Evolutionary conservation across 1,140 invertebrate genomes (phyloP), one percentile per base, ranked within the genome.

Genomic region (Dinothrombium tinctorium): DNA sequence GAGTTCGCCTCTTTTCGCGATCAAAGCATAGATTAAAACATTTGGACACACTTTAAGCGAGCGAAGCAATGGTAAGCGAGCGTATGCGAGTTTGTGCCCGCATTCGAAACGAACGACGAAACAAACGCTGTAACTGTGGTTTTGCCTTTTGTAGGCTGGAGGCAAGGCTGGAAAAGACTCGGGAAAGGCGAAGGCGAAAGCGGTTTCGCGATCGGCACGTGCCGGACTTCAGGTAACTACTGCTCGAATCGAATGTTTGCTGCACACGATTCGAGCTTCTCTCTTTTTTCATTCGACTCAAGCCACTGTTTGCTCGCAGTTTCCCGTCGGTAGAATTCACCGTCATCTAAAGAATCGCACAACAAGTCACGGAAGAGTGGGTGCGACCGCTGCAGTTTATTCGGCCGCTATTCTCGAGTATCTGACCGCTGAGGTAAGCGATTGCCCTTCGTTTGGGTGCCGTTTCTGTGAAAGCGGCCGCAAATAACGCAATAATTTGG

Each of bases 101-200:
- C n/a, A n/a, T n/a, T n/a, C n/a, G n/a, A n/a, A n/a, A n/a, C n/a
- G n/a, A n/a, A n/a, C n/a, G n/a, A n/a, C n/a, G n/a, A n/a, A n/a
- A n/a, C n/a, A n/a, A n/a, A n/a, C n/a, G n/a, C n/a, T n/a, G n/a
- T n/a, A n/a, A n/a, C n/a, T n/a, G n/a, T n/a, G n/a, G n/a, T n/a
- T n/a, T n/a, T n/a, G n/a, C n/a, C 17, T 4, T 21, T 33, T 11
- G 2, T 49, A 62, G 89, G 86, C 87, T 72, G 89, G 87, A 57
- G 90, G 90, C 57, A 98, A 98, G 78, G 89, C 90, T 63, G 90
- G 90, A 55, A 96, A 96, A 69, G 89, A 96, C 69, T 92, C 87
- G 37, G 92, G 92, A 54, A 98, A 98, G 69, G 80, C 87, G n/a
- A 96, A 96, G 66, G 83, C 86, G 36, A 96, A 96, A 69, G 89